phyloP scores from a whole-genome alignment of 2,888 invertebrate species.

The Elegia similella region DNA sequence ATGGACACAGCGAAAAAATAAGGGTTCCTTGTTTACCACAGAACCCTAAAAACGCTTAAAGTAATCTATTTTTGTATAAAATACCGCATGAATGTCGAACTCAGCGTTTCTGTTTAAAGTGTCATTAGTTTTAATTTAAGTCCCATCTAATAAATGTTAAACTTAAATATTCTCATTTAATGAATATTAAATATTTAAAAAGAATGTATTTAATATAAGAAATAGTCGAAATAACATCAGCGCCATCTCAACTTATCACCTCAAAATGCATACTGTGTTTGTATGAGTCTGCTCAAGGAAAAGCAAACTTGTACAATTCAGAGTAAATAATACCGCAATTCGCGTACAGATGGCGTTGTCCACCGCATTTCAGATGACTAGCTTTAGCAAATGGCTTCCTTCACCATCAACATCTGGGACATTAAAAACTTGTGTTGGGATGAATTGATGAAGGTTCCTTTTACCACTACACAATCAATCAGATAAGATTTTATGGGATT shows the following conservation, averaged over 20 bases:
- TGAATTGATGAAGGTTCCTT: no score
- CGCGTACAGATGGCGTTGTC: slow-evolving; percentile 12
- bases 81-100: no score
- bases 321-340: slow-evolving; percentile 1
- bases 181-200: background rate
- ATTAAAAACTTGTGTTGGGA: background rate
- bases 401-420: background rate
- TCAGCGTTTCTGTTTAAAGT: no score
- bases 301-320: background rate
- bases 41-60: no score
- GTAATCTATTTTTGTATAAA: no score
- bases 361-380: background rate
- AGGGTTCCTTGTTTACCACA: no score
- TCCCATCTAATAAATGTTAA: no score
- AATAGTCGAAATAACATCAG: background rate
- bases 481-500: no score
- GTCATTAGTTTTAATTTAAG: no score
- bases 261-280: background rate
- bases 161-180: background rate
- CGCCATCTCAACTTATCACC: slow-evolving; percentile 4
- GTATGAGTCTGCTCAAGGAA: background rate
- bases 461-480: no score
- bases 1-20: no score
- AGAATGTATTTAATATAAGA: background rate
- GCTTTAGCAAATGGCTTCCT: slow-evolving; percentile 9